Base-by-base conservation (phyloP, 2,113 vertebrate species). In the Xenus cinereus region DNA sequence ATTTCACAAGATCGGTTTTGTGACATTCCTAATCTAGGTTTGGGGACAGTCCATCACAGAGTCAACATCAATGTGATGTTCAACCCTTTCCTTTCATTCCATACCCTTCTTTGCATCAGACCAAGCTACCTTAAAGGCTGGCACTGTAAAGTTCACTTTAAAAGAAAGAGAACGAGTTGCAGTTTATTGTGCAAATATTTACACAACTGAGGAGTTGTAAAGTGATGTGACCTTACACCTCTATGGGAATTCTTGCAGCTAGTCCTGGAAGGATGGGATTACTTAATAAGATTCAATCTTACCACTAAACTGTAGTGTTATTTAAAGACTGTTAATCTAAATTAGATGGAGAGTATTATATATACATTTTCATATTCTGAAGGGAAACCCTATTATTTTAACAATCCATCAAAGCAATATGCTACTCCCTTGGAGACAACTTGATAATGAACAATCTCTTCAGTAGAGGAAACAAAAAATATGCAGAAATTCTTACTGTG, bases 401-500 rank as follows among this genome's bases (percentile, higher is more conserved):
- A 45, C 67, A 74, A 60, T 16, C 26, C 27, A 56, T 26, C 12
- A 85, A 69, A 75, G 39, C 51, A 77, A 39, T 39, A 30, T 4
- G 54, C 12, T 39, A n/a, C 17, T 67, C 39, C 13, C 20, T 80
- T 41, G 14, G 16, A 84, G 18, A 75, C 20, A 88, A 79, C 11
- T 30, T 74, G 13, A 81, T 23, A 79, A 53, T 5, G 3, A 79
- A 66, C 14, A 71, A 32, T 28, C 17, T 91, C 41, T 37, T 77
- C 27, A 62, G 7, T 4, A 77, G 4, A 5, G 13, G 28, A 90
- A 84, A 56, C 6, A 69, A 2, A 67, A 4, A 56, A 37, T 68
- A 84, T 48, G 84, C 3, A 81, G 43, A 35, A 67, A 53, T 43
- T 81, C 99, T 99, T 97, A 99, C 99, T 74, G 99, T 99, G 78